phyloP scores from a whole-genome alignment of 2,888 invertebrate species.

The Gymnosoma rotundatum region DNA sequence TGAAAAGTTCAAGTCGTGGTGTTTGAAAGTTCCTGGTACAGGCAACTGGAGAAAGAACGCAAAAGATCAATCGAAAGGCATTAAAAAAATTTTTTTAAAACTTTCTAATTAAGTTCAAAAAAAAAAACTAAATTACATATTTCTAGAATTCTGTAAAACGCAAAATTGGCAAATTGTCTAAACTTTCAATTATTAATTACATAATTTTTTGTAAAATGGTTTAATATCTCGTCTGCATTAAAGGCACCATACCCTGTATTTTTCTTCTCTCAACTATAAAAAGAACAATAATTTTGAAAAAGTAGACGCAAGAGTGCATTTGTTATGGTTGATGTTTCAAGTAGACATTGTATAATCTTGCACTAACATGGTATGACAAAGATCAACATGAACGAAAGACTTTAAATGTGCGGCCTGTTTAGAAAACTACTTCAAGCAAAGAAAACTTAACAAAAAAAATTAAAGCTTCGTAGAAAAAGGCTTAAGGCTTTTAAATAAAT shows the following conservation, averaged over 20 bases:
- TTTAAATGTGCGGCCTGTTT: background rate
- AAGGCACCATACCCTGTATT: background rate
- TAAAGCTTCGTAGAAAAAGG: background rate
- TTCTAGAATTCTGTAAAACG: too few relatives aligned
- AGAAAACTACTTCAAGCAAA: background rate
- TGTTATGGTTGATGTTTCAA: slow-evolving; percentile 56
- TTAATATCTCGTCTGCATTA: background rate
- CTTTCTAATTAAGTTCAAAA: too few relatives aligned
- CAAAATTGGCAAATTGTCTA: too few relatives aligned
- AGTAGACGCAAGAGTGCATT: slow-evolving; percentile 46
- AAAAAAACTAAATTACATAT: too few relatives aligned
- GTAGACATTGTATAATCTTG: slow-evolving; percentile 42
- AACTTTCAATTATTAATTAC: background rate
- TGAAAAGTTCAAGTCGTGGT: too few relatives aligned
- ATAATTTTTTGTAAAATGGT: background rate
- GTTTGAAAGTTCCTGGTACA: too few relatives aligned
- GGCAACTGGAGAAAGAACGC: too few relatives aligned
- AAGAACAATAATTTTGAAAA: background rate
- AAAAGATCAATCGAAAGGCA: too few relatives aligned
- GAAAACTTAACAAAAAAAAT: background rate
- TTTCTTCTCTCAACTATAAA: background rate
- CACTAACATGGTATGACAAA: slow-evolving; percentile 53
- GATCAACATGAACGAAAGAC: slow-evolving; percentile 24
- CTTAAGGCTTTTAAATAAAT: slow-evolving; percentile 36
- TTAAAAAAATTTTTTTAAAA: too few relatives aligned